These are phyloP conservation scores for Latrodectus elegans DNA, from an alignment of 2,888 invertebrate species.

Conservation along the genomic window DNA sequence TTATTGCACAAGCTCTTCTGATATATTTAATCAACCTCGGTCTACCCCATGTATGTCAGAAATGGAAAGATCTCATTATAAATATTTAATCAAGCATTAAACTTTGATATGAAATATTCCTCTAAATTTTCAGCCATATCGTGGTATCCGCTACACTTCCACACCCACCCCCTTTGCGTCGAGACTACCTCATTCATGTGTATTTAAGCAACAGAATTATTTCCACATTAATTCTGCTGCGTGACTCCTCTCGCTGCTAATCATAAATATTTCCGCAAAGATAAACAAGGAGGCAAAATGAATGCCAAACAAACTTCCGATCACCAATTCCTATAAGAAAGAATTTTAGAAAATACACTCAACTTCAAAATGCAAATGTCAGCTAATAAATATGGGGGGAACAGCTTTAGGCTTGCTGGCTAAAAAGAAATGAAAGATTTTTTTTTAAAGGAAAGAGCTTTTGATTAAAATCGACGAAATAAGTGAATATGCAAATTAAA, in stretches of 20 bases:
- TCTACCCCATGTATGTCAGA: neutral
- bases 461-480: no score
- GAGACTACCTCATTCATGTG: neutral
- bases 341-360: no score
- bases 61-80: constrained; percentile 4
- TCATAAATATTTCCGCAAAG: neutral
- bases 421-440: no score
- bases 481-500: no score
- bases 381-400: no score
- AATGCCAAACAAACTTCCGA: no score
- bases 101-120: neutral
- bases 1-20: no score
- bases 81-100: constrained; percentile 3
- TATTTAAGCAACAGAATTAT: neutral
- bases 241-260: neutral
- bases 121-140: neutral
- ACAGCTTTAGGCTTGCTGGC: no score
- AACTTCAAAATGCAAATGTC: no score
- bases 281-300: neutral
- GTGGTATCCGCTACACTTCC: neutral
- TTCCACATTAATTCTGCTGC: neutral
- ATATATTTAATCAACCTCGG: neutral
- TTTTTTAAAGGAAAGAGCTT: no score
- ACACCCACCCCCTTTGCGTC: neutral
- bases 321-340: no score